Evolutionary conservation across 2,113 vertebrate species (phyloP).

Genomic region (Stegastes partitus): DNA sequence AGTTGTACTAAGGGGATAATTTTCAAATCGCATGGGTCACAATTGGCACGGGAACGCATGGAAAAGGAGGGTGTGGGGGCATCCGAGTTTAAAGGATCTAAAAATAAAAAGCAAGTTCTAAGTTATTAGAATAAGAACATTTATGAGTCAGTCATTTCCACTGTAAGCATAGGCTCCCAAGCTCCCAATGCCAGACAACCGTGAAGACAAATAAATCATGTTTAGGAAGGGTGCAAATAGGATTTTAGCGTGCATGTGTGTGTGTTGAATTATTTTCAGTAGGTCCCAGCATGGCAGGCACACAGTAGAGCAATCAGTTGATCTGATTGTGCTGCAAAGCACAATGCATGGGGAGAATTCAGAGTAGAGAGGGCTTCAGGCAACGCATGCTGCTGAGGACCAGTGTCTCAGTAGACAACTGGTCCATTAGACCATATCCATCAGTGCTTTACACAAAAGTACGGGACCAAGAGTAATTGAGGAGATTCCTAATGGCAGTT

Average conservation of each 20-base stretch:
- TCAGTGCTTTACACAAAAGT: slow-evolving; percentile 53
- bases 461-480: slow-evolving; percentile 57
- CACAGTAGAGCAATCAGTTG: slow-evolving; percentile 36
- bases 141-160: slow-evolving; percentile 60
- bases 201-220: slow-evolving; percentile 16
- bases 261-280: slow-evolving; percentile 27
- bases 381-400: slow-evolving; percentile 45
- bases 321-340: slow-evolving; percentile 30
- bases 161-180: slow-evolving; percentile 10
- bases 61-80: slow-evolving; percentile 70
- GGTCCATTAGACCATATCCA: slow-evolving; percentile 70
- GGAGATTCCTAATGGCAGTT: slow-evolving; percentile 58
- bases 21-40: slow-evolving; percentile 89
- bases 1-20: slow-evolving; percentile 81
- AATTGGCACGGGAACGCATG: slow-evolving; percentile 86
- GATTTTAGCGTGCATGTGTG: not conserved
- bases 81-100: slow-evolving; percentile 72
- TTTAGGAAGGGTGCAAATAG: slow-evolving; percentile 32
- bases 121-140: slow-evolving; percentile 61
- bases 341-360: slow-evolving; percentile 29
- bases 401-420: slow-evolving; percentile 55
- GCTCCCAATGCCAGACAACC: slow-evolving; percentile 30
- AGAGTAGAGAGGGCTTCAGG: slow-evolving; percentile 58
- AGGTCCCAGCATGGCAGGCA: slow-evolving; percentile 3
- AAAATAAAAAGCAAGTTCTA: slow-evolving; percentile 62